These are phyloP conservation scores for Pungitius pungitius DNA, from an alignment of 2,113 vertebrate genomes.

Conservation along the genomic window DNA sequence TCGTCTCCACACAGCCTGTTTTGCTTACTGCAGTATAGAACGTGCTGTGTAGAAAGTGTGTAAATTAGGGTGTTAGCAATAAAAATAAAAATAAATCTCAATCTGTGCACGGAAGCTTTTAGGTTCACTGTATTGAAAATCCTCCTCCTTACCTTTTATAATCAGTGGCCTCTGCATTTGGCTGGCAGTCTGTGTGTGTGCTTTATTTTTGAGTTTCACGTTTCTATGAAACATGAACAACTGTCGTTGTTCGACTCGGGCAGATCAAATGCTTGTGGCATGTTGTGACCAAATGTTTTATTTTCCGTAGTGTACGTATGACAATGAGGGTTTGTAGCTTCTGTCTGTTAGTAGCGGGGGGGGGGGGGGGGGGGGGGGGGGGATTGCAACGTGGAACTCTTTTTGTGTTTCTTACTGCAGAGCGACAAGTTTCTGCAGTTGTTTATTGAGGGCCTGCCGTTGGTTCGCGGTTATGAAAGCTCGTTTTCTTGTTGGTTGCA, in stretches of 20 bases:
- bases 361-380: background rate
- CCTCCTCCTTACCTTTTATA: constrained; percentile 44
- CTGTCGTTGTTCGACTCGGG: constrained; percentile 53
- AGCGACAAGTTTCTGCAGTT: constrained; percentile 59
- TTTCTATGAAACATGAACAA: constrained; percentile 57
- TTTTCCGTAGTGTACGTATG: constrained; percentile 26
- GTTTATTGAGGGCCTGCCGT: constrained; percentile 39
- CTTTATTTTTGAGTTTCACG: constrained; percentile 33
- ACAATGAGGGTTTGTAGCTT: background rate
- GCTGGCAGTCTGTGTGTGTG: constrained; percentile 41
- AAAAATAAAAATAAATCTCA: background rate
- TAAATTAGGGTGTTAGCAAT: background rate
- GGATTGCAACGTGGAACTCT: constrained; percentile 37
- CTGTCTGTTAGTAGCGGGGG: background rate
- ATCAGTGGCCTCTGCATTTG: constrained; percentile 44
- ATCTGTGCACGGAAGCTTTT: constrained; percentile 7
- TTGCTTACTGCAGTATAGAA: background rate
- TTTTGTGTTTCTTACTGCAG: constrained; percentile 52
- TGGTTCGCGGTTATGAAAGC: constrained; percentile 38
- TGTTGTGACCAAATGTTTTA: constrained; percentile 40
- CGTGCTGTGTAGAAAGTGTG: background rate
- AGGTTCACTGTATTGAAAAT: constrained; percentile 43
- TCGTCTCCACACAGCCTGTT: background rate
- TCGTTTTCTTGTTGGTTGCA: constrained; percentile 43
- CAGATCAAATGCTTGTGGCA: constrained; percentile 45